Evolutionary conservation across 2,888 invertebrate species (phyloP).

Genomic region (Drosophila meridiana): DNA sequence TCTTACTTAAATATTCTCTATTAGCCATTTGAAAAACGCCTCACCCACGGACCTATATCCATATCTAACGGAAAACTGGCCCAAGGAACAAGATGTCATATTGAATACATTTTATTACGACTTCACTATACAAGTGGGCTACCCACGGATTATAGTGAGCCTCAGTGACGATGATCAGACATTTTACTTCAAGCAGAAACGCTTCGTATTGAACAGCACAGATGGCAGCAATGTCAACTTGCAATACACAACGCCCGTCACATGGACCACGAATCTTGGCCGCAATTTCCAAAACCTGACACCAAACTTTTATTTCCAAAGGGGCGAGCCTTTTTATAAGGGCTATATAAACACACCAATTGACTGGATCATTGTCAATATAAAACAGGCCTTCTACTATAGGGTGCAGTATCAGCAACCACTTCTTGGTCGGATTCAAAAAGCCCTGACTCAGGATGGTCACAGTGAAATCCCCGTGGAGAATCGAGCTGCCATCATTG

Average conservation of each 20-base stretch:
- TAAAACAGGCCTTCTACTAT: background rate
- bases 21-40: background rate
- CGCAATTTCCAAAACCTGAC: constrained; percentile 2
- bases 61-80: background rate
- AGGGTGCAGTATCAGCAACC: constrained; percentile 1
- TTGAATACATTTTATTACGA: background rate
- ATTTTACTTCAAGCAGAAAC: background rate
- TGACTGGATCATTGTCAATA: constrained; percentile 1
- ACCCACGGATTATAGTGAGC: background rate
- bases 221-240: background rate
- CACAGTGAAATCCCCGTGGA: constrained; percentile 5
- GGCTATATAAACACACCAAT: background rate
- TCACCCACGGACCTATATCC: background rate
- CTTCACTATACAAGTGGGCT: background rate
- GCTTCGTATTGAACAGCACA: background rate
- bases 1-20: background rate
- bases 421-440: background rate
- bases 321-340: background rate
- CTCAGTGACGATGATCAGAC: background rate
- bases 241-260: background rate
- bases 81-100: background rate
- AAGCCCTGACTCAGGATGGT: background rate
- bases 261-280: constrained; percentile 3
- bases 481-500: background rate
- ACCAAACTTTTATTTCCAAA: constrained; percentile 1